phyloP scores from a whole-genome alignment of 2,888 invertebrate genomes.

The Quadriops clusia region DNA sequence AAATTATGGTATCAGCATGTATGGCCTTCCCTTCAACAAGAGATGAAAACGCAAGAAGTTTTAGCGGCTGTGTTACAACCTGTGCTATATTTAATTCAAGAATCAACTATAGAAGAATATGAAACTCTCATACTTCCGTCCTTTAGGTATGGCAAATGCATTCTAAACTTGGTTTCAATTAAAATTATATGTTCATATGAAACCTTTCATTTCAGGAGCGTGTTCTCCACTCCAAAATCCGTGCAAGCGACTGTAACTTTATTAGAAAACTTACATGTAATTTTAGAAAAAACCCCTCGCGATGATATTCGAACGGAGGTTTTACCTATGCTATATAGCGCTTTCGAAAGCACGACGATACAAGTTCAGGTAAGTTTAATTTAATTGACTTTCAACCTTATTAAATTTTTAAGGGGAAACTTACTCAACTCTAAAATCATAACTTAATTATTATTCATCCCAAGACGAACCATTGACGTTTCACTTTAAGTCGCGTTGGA shows the following conservation, averaged over 20 bases:
- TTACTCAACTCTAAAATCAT: too few relatives aligned
- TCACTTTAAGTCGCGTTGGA: too few relatives aligned
- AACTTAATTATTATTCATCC: too few relatives aligned
- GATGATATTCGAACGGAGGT: slow-evolving; percentile 72
- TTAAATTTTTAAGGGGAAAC: too few relatives aligned
- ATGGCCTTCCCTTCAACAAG: slow-evolving; percentile 79
- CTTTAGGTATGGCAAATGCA: slow-evolving; percentile 75
- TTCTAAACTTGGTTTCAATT: not conserved
- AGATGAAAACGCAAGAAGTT: slow-evolving; percentile 76
- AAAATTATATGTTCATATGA: too few relatives aligned
- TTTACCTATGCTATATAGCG: slow-evolving; percentile 72
- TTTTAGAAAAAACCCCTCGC: slow-evolving; percentile 74
- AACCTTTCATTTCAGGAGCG: slow-evolving; percentile 41
- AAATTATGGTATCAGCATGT: slow-evolving; percentile 93
- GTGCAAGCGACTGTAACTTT: slow-evolving; percentile 79
- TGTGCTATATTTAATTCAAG: slow-evolving; percentile 70
- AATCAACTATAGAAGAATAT: slow-evolving; percentile 68
- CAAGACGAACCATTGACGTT: too few relatives aligned
- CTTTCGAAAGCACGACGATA: slow-evolving; percentile 77
- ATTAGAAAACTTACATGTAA: slow-evolving; percentile 78
- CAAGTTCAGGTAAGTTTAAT: slow-evolving; percentile 76
- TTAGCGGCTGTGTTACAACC: slow-evolving; percentile 76
- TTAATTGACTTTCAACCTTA: too few relatives aligned
- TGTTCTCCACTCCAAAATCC: slow-evolving; percentile 67
- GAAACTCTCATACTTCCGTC: slow-evolving; percentile 71